phyloP scores from a whole-genome alignment of 2,797 vertebrate genomes.

The Tragelaphus oryx region DNA sequence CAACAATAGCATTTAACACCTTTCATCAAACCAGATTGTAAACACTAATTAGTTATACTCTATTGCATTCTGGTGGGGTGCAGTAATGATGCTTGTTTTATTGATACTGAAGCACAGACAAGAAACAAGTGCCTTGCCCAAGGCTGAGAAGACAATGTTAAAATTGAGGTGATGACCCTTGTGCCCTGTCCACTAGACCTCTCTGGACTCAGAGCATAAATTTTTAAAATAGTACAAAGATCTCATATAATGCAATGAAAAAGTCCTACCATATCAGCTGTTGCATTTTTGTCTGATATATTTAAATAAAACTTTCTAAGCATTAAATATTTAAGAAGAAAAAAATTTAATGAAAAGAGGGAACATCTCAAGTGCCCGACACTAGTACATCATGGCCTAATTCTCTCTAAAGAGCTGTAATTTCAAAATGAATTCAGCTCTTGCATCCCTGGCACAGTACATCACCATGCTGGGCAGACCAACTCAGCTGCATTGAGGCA shows the following conservation, averaged over 20 bases:
- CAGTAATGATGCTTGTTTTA: neutral
- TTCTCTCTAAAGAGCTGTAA: constrained; percentile 42
- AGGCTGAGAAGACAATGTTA: neutral
- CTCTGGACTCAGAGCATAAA: neutral
- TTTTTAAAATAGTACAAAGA: neutral
- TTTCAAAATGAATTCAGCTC: constrained; percentile 50
- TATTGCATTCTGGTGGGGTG: neutral
- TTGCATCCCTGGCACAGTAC: neutral
- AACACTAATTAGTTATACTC: constrained; percentile 50
- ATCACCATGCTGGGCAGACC: neutral
- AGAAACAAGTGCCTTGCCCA: constrained; percentile 10
- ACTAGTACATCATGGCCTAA: constrained; percentile 17
- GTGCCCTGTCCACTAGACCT: neutral
- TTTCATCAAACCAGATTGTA: neutral
- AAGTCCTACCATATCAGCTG: neutral
- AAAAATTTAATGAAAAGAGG: constrained; percentile 58
- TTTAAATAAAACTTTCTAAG: constrained; percentile 45
- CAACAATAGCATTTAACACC: neutral
- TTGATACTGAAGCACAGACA: constrained; percentile 37
- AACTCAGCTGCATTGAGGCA: neutral
- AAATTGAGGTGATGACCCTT: constrained; percentile 30
- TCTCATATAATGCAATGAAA: neutral
- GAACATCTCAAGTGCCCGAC: constrained; percentile 46
- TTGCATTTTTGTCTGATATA: constrained; percentile 10
- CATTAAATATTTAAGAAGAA: constrained; percentile 67